Percentiles rank a stretch among this genome's conserved stretches.
These are phyloP conservation scores for Leptinotarsa defecta DNA, from an alignment of 1,140 invertebrate species.

Conservation along the genomic window DNA sequence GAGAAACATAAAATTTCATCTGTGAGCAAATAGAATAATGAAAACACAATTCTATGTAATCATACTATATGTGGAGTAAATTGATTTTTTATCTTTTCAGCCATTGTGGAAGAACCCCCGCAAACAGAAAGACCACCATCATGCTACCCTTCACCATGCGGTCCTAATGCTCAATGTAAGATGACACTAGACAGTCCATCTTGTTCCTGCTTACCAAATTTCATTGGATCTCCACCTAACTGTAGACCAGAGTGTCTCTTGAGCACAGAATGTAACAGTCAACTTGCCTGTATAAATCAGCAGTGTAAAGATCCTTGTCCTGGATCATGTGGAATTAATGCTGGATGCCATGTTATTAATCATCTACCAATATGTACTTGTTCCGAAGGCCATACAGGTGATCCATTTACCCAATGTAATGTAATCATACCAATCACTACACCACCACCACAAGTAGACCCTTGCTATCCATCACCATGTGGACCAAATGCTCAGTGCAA, in stretches of 20 bases:
- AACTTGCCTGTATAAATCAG: conserved; percentile 72
- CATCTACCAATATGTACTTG: conserved; percentile 77
- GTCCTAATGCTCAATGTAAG: conserved; percentile 79
- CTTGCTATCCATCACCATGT: conserved; percentile 79
- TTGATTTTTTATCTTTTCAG: conserved; percentile 64
- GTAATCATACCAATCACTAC: conserved; percentile 54
- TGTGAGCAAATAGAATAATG: conserved; percentile 60
- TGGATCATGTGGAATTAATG: conserved; percentile 75
- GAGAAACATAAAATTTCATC: background rate
- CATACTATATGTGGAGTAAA: no score
- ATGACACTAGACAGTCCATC: conserved; percentile 71
- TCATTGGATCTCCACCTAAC: conserved; percentile 74
- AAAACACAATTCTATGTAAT: conserved; percentile 52
- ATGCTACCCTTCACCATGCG: conserved; percentile 72
- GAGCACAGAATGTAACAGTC: conserved; percentile 73
- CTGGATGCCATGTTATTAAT: conserved; percentile 73
- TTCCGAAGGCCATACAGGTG: conserved; percentile 71
- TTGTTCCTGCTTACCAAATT: conserved; percentile 77
- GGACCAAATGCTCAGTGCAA: conserved; percentile 76
- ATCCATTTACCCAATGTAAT: conserved; percentile 75
- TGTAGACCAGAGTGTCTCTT: conserved; percentile 76
- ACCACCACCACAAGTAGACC: conserved; percentile 58
- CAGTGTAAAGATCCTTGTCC: conserved; percentile 77
- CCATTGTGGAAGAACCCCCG: conserved; percentile 58
- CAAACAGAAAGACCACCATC: conserved; percentile 56